Evolutionary conservation across 2,113 vertebrate species (phyloP), one percentile per base, ranked within the genome.

Genomic region (Ramphastos sulfuratus): DNA sequence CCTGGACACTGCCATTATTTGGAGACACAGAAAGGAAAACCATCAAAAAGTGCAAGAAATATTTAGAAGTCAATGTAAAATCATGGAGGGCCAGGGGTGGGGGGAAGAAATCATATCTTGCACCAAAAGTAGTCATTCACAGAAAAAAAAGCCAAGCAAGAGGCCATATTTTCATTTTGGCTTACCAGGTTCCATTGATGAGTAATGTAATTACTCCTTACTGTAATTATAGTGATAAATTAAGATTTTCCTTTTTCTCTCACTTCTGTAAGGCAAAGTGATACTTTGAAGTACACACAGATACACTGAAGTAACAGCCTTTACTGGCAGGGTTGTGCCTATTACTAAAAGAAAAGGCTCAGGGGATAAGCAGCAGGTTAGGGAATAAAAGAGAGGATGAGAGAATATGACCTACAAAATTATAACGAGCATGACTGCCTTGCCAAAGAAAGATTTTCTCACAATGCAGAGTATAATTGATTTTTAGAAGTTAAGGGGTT

Each of bases 321-420:
- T 89, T 85, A 81, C 30, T 92, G 35, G 79, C 70, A 52, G 37
- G 31, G 27, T 66, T 78, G 46, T 60, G 91, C 76, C 63, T 80
- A 76, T 63, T 73, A 78, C 63, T 90, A 85, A 73, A 81, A 83
- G 30, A 85, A 87, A 82, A 89, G 8, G 67, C 63, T 83, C 33
- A 58, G 52, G 37, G 92, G 93, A 92, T 56, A 92, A 89, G 56
- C 64, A 94, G 69, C 42, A 89, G 17, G 52, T 79, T 87, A 94
- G 28, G 30, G 48, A 89, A 87, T 78, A 44, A 78, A 69, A 73
- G 30, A 67, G 7, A 1, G 27, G 8, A 92, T 33, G 23, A 71
- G 10, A 95, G 18, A 89, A 77, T 23, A 55, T 16, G 33, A 67
- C 46, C 65, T 70, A 71, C 77, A 78, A 73, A 42, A 27, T 20